Base-by-base conservation (phyloP, 2,888 invertebrate genomes). In the Sphinx pinastri region DNA sequence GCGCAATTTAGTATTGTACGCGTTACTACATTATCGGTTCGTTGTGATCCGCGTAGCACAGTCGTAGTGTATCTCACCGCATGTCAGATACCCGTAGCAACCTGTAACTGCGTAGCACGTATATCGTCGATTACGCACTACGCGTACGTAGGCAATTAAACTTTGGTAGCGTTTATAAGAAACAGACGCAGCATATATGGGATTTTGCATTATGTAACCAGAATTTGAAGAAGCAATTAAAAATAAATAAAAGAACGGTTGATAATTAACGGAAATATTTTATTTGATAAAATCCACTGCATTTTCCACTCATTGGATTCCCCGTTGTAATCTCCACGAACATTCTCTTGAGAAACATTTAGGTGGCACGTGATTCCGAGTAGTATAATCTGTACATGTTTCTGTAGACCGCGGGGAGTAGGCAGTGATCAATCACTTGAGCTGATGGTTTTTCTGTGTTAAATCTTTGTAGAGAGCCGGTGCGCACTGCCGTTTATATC, bases 371-470 rank as follows among this genome's bases (percentile, higher is more conserved):
- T 63, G 63, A 49, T 63, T 47, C 63, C 12, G 13, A 57, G 57
- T 57, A 19, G 49, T 63, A 63, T 63, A 49, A 63, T 11, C 55
- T 55, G 19, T 55, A 55, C 55, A 55, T 63, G 16, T 49, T 19
- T 12, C 19, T 47, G 13, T 47, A 47, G 19, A 19, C 63, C 63
- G 6, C 16, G 19, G 58, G 31, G 63, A 47, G 60, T 47, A 60
- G 63, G 47, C 49, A 12, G 47, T 49, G 49, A 63, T 63, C 63
- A 63, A 63, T 63, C 63, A 49, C 63, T 13, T 47, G 47, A 13
- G 47, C 19, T 63, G 63, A 63, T 63, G 60, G 60, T 63, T 63
- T 60, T 63, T 63, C 19, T 63, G 63, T 49, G 63, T 63, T 63
- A 63, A 63, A 63, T 47, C 6, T 19, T 47, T 63, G 47, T 60